These are phyloP conservation scores for Stenolophus ochropezus DNA, from an alignment of 2,888 invertebrate species.

Conservation along the genomic window DNA sequence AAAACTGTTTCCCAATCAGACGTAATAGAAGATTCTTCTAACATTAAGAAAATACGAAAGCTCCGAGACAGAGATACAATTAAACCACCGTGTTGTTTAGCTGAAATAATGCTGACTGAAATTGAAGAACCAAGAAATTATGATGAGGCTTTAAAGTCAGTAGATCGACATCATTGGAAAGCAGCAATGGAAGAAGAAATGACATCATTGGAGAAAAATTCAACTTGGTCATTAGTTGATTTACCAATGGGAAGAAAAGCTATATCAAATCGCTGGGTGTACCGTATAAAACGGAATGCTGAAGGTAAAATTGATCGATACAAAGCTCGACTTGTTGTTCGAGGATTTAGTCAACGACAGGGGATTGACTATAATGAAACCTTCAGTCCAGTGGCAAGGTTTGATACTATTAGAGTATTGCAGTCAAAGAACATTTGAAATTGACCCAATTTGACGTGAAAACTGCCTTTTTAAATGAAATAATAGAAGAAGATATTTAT, in stretches of 20 bases:
- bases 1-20: background rate
- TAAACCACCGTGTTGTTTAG: background rate
- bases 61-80: background rate
- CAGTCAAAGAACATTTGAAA: slow-evolving; percentile 62
- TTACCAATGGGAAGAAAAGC: slow-evolving; percentile 58
- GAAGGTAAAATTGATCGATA: slow-evolving; percentile 61
- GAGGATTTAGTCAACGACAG: too few relatives aligned
- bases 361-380: too few relatives aligned
- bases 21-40: background rate
- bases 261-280: slow-evolving; percentile 60
- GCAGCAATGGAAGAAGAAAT: slow-evolving; percentile 63
- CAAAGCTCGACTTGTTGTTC: slow-evolving; percentile 67
- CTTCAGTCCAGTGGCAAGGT: too few relatives aligned
- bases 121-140: slow-evolving; percentile 55
- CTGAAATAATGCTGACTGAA: slow-evolving; percentile 7
- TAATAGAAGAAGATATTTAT: too few relatives aligned
- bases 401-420: too few relatives aligned
- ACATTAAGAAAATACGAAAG: background rate
- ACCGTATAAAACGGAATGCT: slow-evolving; percentile 60
- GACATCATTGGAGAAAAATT: slow-evolving; percentile 62
- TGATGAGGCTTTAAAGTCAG: slow-evolving; percentile 61
- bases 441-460: slow-evolving; percentile 66
- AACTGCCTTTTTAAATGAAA: too few relatives aligned
- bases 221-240: slow-evolving; percentile 62
- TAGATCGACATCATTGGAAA: slow-evolving; percentile 61